phyloP scores from a whole-genome alignment of 1,140 invertebrate species.

The Ooceraea biroi region DNA sequence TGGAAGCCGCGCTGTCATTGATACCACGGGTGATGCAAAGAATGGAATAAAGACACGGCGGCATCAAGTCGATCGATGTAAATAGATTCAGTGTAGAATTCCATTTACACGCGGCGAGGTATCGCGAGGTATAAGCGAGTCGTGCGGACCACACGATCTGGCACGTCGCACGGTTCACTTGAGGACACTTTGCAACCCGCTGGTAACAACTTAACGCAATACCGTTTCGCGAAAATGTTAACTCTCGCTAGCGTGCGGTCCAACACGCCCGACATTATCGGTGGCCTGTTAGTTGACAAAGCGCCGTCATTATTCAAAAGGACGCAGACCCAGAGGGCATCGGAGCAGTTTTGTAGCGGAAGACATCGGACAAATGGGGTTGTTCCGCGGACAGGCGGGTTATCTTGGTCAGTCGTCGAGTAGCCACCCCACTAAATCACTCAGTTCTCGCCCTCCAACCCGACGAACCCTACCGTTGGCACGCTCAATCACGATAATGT shows the following conservation, averaged over 20 bases:
- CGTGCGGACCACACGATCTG: not conserved
- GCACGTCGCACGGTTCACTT: constrained; percentile 17
- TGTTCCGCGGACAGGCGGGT: constrained; percentile 84
- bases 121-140: constrained; percentile 17
- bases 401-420: constrained; percentile 84
- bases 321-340: constrained; percentile 73
- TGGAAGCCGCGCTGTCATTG: constrained; percentile 53
- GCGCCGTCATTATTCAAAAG: constrained; percentile 79
- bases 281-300: constrained; percentile 71
- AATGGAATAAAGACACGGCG: constrained; percentile 45
- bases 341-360: constrained; percentile 83
- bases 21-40: constrained; percentile 42
- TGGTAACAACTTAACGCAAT: not conserved
- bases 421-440: constrained; percentile 84
- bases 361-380: constrained; percentile 84
- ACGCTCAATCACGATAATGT: constrained; percentile 78
- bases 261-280: constrained; percentile 71
- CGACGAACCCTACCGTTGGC: constrained; percentile 72
- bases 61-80: constrained; percentile 57
- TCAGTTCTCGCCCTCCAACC: constrained; percentile 76
- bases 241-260: constrained; percentile 50
- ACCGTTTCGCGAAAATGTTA: constrained; percentile 25
- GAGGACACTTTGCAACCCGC: not conserved
- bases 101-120: constrained; percentile 29
- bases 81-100: constrained; percentile 54